A percentile compares a stretch with the other conserved stretches of the same genome.
phyloP scores from a whole-genome alignment of 2,797 vertebrate species.

The Aplochiton taeniatus region DNA sequence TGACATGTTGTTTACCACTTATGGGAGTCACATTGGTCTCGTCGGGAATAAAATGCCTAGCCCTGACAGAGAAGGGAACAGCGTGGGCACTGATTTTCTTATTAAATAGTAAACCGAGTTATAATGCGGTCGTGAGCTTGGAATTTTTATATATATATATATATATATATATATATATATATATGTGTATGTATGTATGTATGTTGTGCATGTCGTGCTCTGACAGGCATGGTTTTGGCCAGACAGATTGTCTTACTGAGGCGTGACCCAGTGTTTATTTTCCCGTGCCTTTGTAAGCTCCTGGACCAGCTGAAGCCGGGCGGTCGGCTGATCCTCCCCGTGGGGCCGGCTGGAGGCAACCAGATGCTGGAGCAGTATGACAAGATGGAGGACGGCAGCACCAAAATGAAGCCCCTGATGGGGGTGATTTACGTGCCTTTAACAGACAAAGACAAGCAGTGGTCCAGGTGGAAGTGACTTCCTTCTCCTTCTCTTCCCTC shows the following conservation, averaged over 20 bases:
- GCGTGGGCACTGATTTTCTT: not conserved
- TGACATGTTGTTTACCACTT: not conserved
- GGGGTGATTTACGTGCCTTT: conserved; percentile 99
- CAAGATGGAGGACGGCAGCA: conserved; percentile 97
- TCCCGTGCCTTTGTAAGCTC: conserved; percentile 72
- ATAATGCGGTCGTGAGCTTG: too few relatives aligned
- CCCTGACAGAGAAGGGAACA: too few relatives aligned
- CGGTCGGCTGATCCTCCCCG: conserved; percentile 94
- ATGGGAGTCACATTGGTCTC: conserved; percentile 11
- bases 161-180: too few relatives aligned
- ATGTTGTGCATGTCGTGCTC: too few relatives aligned
- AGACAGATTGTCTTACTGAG: not conserved
- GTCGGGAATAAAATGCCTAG: not conserved
- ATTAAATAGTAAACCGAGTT: not conserved
- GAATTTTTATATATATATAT: too few relatives aligned
- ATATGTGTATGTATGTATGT: too few relatives aligned
- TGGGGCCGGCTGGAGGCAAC: conserved; percentile 96
- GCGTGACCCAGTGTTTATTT: not conserved
- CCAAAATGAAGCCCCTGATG: conserved; percentile 98
- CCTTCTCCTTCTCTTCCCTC: conserved; percentile 86
- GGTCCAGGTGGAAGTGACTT: conserved; percentile 99
- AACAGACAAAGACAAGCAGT: conserved; percentile 99
- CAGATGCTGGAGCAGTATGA: conserved; percentile 99
- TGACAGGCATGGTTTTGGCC: too few relatives aligned
- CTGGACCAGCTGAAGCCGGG: conserved; percentile 98